phyloP scores from a whole-genome alignment of 2,113 vertebrate species.

The Catharus fuscescens region DNA sequence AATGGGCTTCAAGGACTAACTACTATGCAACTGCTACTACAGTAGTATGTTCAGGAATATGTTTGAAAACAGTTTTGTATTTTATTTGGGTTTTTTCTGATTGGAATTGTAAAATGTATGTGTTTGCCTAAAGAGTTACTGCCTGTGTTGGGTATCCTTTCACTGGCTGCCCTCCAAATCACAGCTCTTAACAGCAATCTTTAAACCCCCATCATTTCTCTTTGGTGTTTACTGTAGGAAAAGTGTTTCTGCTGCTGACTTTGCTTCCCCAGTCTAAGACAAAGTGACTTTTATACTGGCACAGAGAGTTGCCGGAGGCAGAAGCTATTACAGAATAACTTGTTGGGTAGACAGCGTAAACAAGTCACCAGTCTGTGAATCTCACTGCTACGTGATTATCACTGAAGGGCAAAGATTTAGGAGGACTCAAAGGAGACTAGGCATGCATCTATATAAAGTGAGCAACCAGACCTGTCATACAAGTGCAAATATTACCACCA shows the following conservation, averaged over 20 bases:
- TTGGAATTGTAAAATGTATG: not conserved
- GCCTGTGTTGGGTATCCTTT: not conserved
- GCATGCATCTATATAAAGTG: not conserved
- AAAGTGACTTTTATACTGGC: not conserved
- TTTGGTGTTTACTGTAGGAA: not conserved
- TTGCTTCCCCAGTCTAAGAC: not conserved
- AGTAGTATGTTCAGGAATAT: not conserved
- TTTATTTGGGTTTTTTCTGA: not conserved
- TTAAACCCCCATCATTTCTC: not conserved
- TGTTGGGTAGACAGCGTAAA: not conserved
- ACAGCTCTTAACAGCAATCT: not conserved
- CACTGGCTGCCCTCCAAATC: not conserved
- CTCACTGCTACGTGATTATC: not conserved
- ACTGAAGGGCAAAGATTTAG: conserved; percentile 29
- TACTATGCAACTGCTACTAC: not conserved
- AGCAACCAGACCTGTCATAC: not conserved
- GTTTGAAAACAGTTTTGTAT: not conserved
- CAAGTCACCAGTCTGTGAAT: conserved; percentile 15
- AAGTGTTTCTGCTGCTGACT: not conserved
- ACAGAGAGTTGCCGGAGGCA: not conserved
- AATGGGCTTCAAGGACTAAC: not conserved
- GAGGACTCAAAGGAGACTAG: not conserved
- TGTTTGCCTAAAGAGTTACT: not conserved
- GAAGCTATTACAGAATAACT: conserved; percentile 10
- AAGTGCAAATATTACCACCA: not conserved